A percentile compares a stretch with the other conserved stretches of the same genome.
These are phyloP conservation scores for Dendrophyllia cribrosa DNA, from an alignment of 64 coral and sea anemone species.

Conservation along the genomic window DNA sequence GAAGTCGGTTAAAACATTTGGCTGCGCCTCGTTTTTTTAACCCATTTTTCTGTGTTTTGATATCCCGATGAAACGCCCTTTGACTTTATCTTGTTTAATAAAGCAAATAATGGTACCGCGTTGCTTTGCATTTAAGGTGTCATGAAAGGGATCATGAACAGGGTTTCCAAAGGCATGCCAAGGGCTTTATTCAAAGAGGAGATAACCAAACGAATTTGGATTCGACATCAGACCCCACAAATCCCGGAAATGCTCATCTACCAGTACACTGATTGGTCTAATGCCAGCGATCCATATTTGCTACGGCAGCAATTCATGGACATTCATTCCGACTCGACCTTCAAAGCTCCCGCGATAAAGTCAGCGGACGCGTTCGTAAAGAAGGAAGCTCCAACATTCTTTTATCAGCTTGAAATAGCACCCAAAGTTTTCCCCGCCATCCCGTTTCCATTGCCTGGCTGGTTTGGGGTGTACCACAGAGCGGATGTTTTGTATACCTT, in stretches of 20 bases:
- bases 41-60: no score
- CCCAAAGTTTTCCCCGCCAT: background rate
- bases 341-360: conserved; percentile 70
- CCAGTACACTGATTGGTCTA: conserved; percentile 79
- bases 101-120: no score
- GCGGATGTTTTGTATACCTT: conserved; percentile 37
- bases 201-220: conserved; percentile 62
- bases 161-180: conserved; percentile 53
- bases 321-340: conserved; percentile 67
- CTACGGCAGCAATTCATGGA: conserved; percentile 68
- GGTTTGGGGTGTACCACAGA: conserved; percentile 36
- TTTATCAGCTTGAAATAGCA: conserved; percentile 50
- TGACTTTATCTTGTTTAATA: no score
- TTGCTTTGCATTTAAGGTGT: conserved; percentile 39
- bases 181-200: conserved; percentile 15
- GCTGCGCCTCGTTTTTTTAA: no score
- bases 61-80: no score
- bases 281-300: conserved; percentile 50
- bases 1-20: no score
- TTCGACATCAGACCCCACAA: conserved; percentile 56
- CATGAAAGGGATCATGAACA: conserved; percentile 25
- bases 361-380: conserved; percentile 76
- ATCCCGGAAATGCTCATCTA: conserved; percentile 61
- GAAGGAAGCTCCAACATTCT: conserved; percentile 42
- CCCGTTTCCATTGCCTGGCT: background rate